A percentile compares a stretch with the other conserved stretches of the same genome.
Conservation (phyloP, 2,888 invertebrate species). For the Drosophila subquinaria region DNA sequence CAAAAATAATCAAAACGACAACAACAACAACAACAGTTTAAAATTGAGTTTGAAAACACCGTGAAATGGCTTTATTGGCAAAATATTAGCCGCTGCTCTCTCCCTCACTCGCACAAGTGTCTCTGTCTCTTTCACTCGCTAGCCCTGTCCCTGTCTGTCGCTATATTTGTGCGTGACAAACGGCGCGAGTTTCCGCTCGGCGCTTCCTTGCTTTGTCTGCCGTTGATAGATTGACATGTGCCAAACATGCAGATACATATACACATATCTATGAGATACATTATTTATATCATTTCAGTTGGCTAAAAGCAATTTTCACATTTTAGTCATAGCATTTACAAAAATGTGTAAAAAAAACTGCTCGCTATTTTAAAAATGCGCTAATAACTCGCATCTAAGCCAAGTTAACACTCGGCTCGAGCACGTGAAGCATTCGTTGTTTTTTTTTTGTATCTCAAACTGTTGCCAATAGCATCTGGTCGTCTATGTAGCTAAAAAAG, state of each 20-base stretch:
- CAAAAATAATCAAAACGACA: conserved; percentile 17
- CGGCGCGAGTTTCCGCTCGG: conserved; percentile 52
- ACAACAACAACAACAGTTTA: conserved; percentile 33
- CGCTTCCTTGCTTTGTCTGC: conserved; percentile 54
- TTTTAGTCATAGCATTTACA: not conserved
- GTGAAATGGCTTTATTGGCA: conserved; percentile 76
- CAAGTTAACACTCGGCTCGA: conserved; percentile 11
- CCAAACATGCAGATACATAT: conserved; percentile 12
- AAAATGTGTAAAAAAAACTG: not conserved
- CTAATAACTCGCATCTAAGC: conserved; percentile 10
- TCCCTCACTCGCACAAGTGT: not conserved
- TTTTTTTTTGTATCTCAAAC: not conserved
- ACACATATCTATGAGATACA: conserved; percentile 20
- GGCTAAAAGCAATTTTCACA: conserved; percentile 18
- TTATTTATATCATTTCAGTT: conserved; percentile 10
- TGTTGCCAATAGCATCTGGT: conserved; percentile 20
- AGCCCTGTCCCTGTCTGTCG: not conserved
- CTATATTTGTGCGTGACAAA: conserved; percentile 48
- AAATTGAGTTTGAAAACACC: conserved; percentile 74
- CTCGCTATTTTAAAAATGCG: conserved; percentile 4
- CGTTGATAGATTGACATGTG: conserved; percentile 44
- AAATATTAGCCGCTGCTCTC: conserved; percentile 59
- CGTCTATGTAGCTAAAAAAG: not conserved
- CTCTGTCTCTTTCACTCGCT: not conserved
- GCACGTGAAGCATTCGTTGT: conserved; percentile 15